Conservation (phyloP, 2,797 vertebrate species). For the Leptatherina wallacei region DNA sequence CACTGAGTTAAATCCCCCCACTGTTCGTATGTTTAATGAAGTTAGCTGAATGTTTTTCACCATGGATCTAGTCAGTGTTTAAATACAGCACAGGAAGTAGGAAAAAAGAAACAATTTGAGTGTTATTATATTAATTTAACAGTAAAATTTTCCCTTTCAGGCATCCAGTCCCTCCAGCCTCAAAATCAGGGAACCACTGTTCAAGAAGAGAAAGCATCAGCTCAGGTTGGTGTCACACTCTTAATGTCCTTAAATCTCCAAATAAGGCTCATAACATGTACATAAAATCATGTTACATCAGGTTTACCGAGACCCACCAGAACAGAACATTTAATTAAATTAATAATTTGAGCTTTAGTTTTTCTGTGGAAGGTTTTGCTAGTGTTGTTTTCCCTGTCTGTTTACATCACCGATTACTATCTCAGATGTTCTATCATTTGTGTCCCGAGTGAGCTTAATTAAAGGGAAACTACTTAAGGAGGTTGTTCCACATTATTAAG, state of each 20-base stretch:
- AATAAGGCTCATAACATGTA: background rate
- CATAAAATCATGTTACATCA: too few species aligned
- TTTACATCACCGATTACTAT: background rate
- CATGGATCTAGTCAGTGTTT: background rate
- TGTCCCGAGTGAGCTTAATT: background rate
- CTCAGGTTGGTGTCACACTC: constrained; percentile 46
- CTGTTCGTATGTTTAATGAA: background rate
- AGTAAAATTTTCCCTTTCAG: constrained; percentile 34
- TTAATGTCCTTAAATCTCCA: background rate
- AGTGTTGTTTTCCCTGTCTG: background rate
- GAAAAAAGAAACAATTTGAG: background rate
- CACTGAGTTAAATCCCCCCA: background rate
- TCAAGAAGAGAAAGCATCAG: constrained; percentile 29
- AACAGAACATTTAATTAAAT: background rate
- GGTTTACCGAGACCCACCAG: background rate
- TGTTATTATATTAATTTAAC: background rate
- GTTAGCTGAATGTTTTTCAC: background rate
- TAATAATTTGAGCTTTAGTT: too few species aligned
- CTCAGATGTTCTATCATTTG: background rate
- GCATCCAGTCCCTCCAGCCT: constrained; percentile 29
- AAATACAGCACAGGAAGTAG: background rate
- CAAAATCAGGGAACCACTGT: constrained; percentile 18
- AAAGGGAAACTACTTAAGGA: background rate
- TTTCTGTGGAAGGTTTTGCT: background rate
- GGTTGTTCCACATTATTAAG: background rate